Percentiles rank a stretch among this genome's conserved stretches.
These are phyloP conservation scores for Teleogryllus oceanicus DNA, from an alignment of 2,888 invertebrate species.

Conservation along the genomic window DNA sequence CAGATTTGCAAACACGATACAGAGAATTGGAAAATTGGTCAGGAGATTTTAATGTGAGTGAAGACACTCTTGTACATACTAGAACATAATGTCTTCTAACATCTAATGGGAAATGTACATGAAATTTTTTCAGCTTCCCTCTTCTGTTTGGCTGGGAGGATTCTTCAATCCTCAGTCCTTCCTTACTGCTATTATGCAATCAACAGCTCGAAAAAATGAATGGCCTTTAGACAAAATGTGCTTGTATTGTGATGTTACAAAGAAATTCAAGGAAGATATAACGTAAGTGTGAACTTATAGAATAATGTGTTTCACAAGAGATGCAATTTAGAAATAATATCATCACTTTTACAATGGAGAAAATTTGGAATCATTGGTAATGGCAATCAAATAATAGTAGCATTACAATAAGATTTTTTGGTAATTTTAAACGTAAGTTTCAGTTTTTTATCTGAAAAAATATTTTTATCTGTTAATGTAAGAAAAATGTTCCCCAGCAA, in stretches of 20 bases:
- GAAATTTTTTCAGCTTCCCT: conserved; percentile 59
- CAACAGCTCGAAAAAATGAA: conserved; percentile 91
- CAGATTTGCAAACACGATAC: conserved; percentile 75
- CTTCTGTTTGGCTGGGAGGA: conserved; percentile 88
- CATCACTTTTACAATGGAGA: no score
- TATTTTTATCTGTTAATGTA: no score
- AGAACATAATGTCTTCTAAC: not conserved
- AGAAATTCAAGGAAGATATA: conserved; percentile 80
- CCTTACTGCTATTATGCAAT: conserved; percentile 95
- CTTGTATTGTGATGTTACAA: conserved; percentile 90
- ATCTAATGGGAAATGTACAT: not conserved
- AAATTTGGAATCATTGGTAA: no score
- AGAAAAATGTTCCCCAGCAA: no score
- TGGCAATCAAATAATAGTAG: no score
- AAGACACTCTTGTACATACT: not conserved
- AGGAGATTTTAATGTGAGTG: conserved; percentile 68
- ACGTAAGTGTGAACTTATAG: conserved; percentile 51
- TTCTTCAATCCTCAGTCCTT: conserved; percentile 97
- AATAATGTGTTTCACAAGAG: no score
- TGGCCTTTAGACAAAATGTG: conserved; percentile 97
- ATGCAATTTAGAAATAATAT: no score
- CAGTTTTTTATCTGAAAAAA: no score
- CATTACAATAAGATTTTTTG: no score
- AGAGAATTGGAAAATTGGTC: conserved; percentile 84
- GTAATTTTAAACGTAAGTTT: no score